These are phyloP conservation scores for Melopsittacus undulatus DNA, from an alignment of 2,797 vertebrate species.

Conservation along the genomic window DNA sequence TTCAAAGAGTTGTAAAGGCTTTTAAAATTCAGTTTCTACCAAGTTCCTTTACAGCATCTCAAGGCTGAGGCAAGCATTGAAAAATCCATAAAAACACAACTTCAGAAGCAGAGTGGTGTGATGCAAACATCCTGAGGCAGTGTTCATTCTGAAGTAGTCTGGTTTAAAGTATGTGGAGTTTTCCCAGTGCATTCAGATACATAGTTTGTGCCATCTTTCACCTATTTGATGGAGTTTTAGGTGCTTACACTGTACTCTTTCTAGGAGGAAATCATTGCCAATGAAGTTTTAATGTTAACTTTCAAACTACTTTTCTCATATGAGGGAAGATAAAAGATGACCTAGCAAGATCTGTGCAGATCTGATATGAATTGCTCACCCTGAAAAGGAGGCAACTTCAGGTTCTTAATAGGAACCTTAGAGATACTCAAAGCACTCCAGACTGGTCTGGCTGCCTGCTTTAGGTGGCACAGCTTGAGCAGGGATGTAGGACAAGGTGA, in stretches of 20 bases:
- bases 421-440: not conserved
- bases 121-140: slow-evolving; percentile 53
- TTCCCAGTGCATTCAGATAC: not conserved
- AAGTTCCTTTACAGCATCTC: slow-evolving; percentile 5
- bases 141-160: slow-evolving; percentile 11
- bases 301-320: not conserved
- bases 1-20: not conserved
- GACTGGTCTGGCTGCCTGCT: not conserved
- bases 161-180: not conserved
- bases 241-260: not conserved
- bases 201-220: not conserved
- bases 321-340: not conserved
- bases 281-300: not conserved
- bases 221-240: not conserved
- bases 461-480: not conserved
- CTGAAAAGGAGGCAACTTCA: not conserved
- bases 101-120: slow-evolving; percentile 20
- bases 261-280: not conserved
- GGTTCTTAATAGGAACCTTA: not conserved
- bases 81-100: slow-evolving; percentile 46
- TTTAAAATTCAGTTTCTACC: slow-evolving; percentile 19
- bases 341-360: not conserved
- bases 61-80: not conserved
- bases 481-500: not conserved
- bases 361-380: not conserved